phyloP scores from a whole-genome alignment of 2,797 vertebrate species.

The Buphagus erythrorhynchus region DNA sequence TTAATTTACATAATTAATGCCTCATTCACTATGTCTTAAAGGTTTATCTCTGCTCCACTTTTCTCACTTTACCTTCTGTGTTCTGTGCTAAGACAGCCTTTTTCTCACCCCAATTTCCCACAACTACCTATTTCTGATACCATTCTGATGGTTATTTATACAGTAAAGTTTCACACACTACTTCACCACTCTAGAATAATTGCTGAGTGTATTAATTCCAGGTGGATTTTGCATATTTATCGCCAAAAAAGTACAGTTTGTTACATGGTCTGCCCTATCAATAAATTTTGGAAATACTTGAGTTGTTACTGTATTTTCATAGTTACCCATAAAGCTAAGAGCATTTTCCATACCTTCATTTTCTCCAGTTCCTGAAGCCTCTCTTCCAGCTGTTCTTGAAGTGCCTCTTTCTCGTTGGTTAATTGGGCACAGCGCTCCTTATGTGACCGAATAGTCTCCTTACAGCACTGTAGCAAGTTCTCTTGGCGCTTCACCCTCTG shows the following conservation, averaged over 20 bases:
- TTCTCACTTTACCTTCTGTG: neutral
- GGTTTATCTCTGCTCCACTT: neutral
- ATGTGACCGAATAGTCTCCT: conserved; percentile 85
- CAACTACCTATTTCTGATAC: neutral
- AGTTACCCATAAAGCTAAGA: neutral
- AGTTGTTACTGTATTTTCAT: neutral
- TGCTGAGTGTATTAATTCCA: neutral
- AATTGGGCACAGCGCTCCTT: conserved; percentile 87
- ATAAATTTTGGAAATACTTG: neutral
- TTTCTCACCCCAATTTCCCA: neutral
- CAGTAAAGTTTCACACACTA: neutral
- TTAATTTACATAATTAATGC: neutral
- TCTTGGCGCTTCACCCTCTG: conserved; percentile 91
- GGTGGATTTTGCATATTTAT: neutral
- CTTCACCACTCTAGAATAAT: neutral
- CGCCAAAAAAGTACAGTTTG: neutral
- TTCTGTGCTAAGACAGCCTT: neutral
- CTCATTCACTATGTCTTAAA: neutral
- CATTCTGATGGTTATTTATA: neutral
- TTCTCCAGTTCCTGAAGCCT: conserved; percentile 95
- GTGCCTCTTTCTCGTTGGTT: conserved; percentile 90
- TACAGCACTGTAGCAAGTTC: conserved; percentile 90
- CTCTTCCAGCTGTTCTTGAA: conserved; percentile 94
- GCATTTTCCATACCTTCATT: conserved; percentile 85
- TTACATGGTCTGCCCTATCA: neutral